Base-by-base conservation (phyloP, 2,113 vertebrate species). In the Australoheros scitulus region DNA sequence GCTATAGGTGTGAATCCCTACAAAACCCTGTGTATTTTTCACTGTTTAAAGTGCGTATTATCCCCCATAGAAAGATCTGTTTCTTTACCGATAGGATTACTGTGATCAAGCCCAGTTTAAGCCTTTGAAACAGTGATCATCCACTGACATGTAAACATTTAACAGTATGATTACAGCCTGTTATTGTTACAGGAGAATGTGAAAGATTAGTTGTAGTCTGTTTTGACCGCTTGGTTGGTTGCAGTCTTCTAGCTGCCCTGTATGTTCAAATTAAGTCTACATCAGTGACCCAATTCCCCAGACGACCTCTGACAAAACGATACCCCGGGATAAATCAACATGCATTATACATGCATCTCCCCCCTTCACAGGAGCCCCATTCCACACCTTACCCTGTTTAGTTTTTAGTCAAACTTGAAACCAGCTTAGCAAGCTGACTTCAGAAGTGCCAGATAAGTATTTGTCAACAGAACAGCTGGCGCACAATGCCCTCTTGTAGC, bases 401-500 rank as follows among this genome's bases (percentile, higher is more conserved):
- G 87, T 91, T 94, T 94, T 90, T 80, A 86, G 92, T 92, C 89
- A 93, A 95, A 95, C 92, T 93, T 92, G 87, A 91, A 93, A 92
- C 92, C 95, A 94, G 95, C 96, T 96, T 95, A 96, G 92, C 95
- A 94, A 95, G 95, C 94, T 94, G 96, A 97, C 95, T 97, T 97
- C 95, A 97, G 97, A 96, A 97, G 96, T 97, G 97, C 96, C 96
- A 96, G 96, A 96, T 96, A 97, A 97, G 96, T 97, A 97, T 97
- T 97, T 96, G 96, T 97, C 96, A 97, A 96, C 96, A 96, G 95
- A 97, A 96, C 97, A 98, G 97, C 97, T 98, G 97, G 97, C 94
- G 93, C 96, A 96, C 96, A 97, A 97, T 97, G 96, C 97, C 97
- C 96, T 96, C 97, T 96, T 95, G 97, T 96, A 96, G 96, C 97